Conservation (phyloP, 2,797 vertebrate genomes). For the Hyperoplus lanceolatus region DNA sequence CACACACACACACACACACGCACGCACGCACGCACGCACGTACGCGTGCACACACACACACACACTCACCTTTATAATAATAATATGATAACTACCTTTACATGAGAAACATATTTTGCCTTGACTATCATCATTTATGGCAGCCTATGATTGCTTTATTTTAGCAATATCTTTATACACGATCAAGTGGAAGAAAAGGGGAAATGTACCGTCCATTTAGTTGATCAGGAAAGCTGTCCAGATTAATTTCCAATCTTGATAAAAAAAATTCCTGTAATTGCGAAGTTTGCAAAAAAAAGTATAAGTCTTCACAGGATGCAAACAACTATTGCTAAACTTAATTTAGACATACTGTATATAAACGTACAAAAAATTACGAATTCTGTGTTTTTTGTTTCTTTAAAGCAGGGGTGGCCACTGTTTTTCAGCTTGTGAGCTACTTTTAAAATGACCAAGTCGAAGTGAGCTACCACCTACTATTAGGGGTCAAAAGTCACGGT, state of each 20-base stretch:
- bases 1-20: slow-evolving; percentile 18
- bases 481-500: too few relatives aligned
- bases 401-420: too few relatives aligned
- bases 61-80: slow-evolving; percentile 1
- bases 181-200: slow-evolving; percentile 34
- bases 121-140: slow-evolving; percentile 55
- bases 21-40: background rate
- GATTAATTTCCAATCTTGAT: slow-evolving; percentile 51
- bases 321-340: slow-evolving; percentile 14
- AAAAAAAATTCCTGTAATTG: slow-evolving; percentile 27
- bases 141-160: slow-evolving; percentile 81
- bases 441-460: too few relatives aligned
- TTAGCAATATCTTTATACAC: slow-evolving; percentile 52
- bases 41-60: background rate
- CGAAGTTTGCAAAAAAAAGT: slow-evolving; percentile 41
- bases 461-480: too few relatives aligned
- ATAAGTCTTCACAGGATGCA: too few relatives aligned
- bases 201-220: slow-evolving; percentile 41
- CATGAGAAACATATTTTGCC: slow-evolving; percentile 61
- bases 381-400: slow-evolving; percentile 8
- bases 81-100: slow-evolving; percentile 73
- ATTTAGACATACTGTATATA: slow-evolving; percentile 22
- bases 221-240: slow-evolving; percentile 63
- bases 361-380: slow-evolving; percentile 27
- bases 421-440: too few relatives aligned